Conservation (phyloP, 2,797 vertebrate genomes). For the Hyperoplus lanceolatus region DNA sequence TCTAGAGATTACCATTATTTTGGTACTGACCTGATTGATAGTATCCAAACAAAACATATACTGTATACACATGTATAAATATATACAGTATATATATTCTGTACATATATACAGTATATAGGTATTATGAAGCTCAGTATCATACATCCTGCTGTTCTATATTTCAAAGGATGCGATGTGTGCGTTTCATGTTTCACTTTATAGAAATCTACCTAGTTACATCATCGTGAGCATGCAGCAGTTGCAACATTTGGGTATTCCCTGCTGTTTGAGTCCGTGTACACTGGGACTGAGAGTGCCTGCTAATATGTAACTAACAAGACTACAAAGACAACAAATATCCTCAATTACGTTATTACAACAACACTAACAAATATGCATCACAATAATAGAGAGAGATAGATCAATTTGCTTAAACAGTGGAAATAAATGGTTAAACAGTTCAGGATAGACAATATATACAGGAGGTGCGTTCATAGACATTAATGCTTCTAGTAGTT, state of each 20-base stretch:
- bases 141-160: too few species aligned
- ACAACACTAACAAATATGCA: background rate
- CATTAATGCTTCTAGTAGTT: background rate
- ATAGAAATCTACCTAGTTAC: background rate
- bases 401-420: background rate
- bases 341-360: background rate
- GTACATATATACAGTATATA: too few species aligned
- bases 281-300: background rate
- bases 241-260: conserved; percentile 13
- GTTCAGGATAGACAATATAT: background rate
- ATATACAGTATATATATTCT: too few species aligned
- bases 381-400: background rate
- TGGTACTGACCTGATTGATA: too few species aligned
- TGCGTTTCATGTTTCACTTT: background rate
- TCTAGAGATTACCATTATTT: too few species aligned
- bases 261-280: background rate
- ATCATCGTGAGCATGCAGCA: background rate
- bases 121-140: too few species aligned
- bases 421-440: background rate
- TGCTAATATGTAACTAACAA: conserved; percentile 35
- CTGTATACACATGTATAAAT: too few species aligned
- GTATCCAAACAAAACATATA: too few species aligned
- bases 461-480: background rate
- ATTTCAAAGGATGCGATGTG: background rate
- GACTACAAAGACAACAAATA: conserved; percentile 7